Evolutionary conservation across 2,888 invertebrate genomes (phyloP).

Genomic region (Hirtodrosophila trivittata): DNA sequence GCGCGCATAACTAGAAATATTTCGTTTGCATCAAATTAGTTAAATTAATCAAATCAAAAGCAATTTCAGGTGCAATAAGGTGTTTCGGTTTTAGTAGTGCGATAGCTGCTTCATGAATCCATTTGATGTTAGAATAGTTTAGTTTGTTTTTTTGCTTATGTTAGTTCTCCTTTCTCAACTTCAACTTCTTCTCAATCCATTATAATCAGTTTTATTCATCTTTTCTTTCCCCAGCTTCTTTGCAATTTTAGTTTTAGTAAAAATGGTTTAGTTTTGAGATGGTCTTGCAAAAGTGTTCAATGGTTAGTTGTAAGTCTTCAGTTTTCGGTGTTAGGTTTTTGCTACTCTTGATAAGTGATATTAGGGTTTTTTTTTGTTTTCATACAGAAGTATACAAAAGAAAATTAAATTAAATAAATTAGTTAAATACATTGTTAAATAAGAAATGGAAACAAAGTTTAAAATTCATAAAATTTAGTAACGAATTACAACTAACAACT

Average conservation of each 20-base stretch:
- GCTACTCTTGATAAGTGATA: constrained; percentile 57
- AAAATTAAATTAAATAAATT: constrained; percentile 46
- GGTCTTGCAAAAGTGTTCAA: constrained; percentile 72
- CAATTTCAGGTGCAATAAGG: not conserved
- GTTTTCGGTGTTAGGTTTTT: constrained; percentile 42
- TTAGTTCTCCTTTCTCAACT: constrained; percentile 6
- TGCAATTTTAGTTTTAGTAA: constrained; percentile 41
- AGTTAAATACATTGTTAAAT: constrained; percentile 21
- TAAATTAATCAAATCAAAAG: constrained; percentile 1
- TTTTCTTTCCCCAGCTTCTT: not conserved
- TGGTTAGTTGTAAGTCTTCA: constrained; percentile 58
- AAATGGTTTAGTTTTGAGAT: constrained; percentile 75
- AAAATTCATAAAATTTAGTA: not conserved
- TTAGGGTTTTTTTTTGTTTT: constrained; percentile 58
- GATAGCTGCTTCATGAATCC: constrained; percentile 33
- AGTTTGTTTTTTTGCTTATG: constrained; percentile 5
- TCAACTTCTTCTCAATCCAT: constrained; percentile 24
- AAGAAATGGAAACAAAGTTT: constrained; percentile 1
- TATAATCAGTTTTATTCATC: constrained; percentile 9
- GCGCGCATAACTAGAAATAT: constrained; percentile 89
- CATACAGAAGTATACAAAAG: constrained; percentile 48
- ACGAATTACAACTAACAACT: not conserved
- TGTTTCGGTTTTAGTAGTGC: constrained; percentile 13
- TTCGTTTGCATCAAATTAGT: constrained; percentile 45
- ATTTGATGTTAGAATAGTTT: constrained; percentile 14